These are phyloP conservation scores for Emydoidea blandingii DNA, from an alignment of 2,797 vertebrate species.

Conservation along the genomic window DNA sequence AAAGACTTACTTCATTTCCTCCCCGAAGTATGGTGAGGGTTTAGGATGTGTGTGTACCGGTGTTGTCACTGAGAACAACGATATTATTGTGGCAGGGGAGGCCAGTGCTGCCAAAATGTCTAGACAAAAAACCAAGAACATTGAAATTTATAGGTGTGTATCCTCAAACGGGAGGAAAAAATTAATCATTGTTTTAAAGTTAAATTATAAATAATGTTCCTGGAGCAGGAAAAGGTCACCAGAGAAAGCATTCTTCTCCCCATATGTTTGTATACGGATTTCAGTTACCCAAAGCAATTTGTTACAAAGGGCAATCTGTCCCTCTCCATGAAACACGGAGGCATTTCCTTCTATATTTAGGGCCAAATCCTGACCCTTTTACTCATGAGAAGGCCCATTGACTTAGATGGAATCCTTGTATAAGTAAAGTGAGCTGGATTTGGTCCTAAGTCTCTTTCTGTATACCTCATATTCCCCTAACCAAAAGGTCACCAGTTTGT, in stretches of 20 bases:
- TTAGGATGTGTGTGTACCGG: constrained; percentile 91
- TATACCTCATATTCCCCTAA: neutral
- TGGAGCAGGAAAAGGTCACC: neutral
- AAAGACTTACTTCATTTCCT: constrained; percentile 93
- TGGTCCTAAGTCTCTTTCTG: neutral
- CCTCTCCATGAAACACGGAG: neutral
- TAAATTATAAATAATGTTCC: neutral
- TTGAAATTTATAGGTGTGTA: constrained; percentile 95
- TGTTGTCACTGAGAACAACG: constrained; percentile 91
- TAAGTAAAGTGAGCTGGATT: neutral
- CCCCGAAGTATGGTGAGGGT: constrained; percentile 92
- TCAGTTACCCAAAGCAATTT: neutral
- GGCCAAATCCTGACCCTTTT: neutral
- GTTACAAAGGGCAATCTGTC: neutral
- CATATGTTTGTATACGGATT: neutral
- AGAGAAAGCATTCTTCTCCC: neutral
- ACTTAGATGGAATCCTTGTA: neutral
- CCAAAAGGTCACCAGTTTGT: neutral
- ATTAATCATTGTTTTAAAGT: neutral
- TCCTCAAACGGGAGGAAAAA: neutral
- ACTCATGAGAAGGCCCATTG: neutral
- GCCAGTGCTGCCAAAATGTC: constrained; percentile 85
- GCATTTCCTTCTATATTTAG: neutral
- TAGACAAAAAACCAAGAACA: constrained; percentile 88
- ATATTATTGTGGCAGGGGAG: constrained; percentile 94